Evolutionary conservation across 1,140 invertebrate genomes (phyloP).

Genomic region (Micrasema minimum): DNA sequence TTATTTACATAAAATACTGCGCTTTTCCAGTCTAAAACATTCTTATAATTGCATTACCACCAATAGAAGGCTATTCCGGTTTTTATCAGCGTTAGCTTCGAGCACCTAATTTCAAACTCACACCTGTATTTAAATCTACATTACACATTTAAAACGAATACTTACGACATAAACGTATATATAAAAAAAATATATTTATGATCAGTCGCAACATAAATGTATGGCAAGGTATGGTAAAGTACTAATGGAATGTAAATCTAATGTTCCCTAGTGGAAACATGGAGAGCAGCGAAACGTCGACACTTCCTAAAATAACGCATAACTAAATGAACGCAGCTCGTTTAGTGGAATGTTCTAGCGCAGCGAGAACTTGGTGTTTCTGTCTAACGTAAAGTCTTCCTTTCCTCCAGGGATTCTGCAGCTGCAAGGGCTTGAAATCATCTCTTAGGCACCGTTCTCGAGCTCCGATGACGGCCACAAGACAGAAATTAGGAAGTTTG

Average conservation of each 20-base stretch:
- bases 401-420: conserved; percentile 96
- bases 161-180: background rate
- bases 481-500: conserved; percentile 86
- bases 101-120: conserved; percentile 39
- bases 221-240: conserved; percentile 42
- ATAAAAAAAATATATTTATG: conserved; percentile 5
- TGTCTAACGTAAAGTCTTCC: conserved; percentile 90
- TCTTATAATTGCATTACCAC: conserved; percentile 9
- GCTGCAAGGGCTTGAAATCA: conserved; percentile 90
- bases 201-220: conserved; percentile 43
- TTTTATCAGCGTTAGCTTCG: too few species aligned
- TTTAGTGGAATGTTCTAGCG: conserved; percentile 84
- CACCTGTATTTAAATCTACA: too few species aligned
- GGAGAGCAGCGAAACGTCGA: conserved; percentile 25
- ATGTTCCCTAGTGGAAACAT: conserved; percentile 16
- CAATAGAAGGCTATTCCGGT: too few species aligned
- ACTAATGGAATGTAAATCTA: conserved; percentile 3
- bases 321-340: conserved; percentile 69
- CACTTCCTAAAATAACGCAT: background rate
- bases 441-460: conserved; percentile 90
- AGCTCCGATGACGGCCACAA: conserved; percentile 94
- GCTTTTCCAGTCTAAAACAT: conserved; percentile 8
- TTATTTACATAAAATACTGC: conserved; percentile 19
- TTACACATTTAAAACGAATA: background rate
- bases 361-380: conserved; percentile 88